phyloP scores from a whole-genome alignment of 1,140 invertebrate species.

The Oppia nitens region DNA sequence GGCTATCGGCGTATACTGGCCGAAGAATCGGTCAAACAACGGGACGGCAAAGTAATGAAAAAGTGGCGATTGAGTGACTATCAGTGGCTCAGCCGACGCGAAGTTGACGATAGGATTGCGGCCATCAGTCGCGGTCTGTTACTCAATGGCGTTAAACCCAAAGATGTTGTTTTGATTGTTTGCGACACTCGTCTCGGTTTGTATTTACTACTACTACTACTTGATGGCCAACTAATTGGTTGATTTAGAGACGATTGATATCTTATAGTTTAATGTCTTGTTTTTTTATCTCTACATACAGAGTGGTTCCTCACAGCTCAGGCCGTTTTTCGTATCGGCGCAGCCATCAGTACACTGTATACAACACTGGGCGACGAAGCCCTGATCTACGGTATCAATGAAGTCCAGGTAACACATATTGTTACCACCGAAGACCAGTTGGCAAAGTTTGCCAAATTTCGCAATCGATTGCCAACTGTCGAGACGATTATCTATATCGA shows the following conservation, averaged over 20 bases:
- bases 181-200: conserved; percentile 74
- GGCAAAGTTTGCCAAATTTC: conserved; percentile 14
- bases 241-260: no score
- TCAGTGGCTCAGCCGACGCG: conserved; percentile 65
- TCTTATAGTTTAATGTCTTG: no score
- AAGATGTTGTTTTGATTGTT: conserved; percentile 75
- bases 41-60: conserved; percentile 85
- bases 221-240: background rate
- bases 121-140: conserved; percentile 61
- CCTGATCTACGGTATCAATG: conserved; percentile 81
- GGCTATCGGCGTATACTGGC: conserved; percentile 4
- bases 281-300: no score
- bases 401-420: conserved; percentile 67
- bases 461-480: background rate
- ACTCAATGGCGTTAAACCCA: conserved; percentile 40
- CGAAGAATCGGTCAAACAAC: conserved; percentile 60
- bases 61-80: conserved; percentile 43
- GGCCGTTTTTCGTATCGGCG: conserved; percentile 13
- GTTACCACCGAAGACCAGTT: conserved; percentile 24
- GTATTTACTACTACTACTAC: background rate
- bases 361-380: conserved; percentile 89
- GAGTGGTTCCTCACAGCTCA: conserved; percentile 28
- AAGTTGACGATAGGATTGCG: conserved; percentile 51
- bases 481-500: conserved; percentile 14
- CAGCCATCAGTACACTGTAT: conserved; percentile 76